Base-by-base conservation (phyloP, 2,888 invertebrate species). In the Phengaris arion region DNA sequence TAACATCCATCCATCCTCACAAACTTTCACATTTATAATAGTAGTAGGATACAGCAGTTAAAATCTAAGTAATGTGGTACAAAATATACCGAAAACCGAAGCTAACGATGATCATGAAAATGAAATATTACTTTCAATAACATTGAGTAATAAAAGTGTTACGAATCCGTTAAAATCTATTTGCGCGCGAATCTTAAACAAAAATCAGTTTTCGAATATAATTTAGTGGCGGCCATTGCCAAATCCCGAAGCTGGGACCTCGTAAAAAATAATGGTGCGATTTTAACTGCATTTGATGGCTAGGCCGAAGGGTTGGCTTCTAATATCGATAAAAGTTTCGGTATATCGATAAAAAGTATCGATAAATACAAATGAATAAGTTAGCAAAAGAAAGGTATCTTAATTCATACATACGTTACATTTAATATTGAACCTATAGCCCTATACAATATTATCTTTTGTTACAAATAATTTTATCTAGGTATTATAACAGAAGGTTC, bases 271-370 rank as follows among this genome's bases (percentile, higher is more conserved):
- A 77, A 80, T 78, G 78, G 79, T 74, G 57, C 77, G 75, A 75
- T 78, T 78, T 82, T 81, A 82, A 82, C 84, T 85, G 83, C 83
- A 81, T 82, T 83, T 83, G 83, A 86, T 84, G 81, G 82, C 78
- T 79, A 80, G 82, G 81, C 85, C 22, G 12, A 52, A 22, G 51
- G 70, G 15, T 10, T 10, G 15, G 7, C 15, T 48, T n/a, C n/a
- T 8, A 3, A 48, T 22, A 51, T 70, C 83, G 68, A 77, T 10
- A 72, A 22, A 68, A 7, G 10, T 68, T 68, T n/a, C 5, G 7
- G 10, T 13, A 13, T 35, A 35, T 35, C 10, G 35, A 45, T 45
- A 45, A 35, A 46, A 68, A 12, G 1, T 22, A 72, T 72, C 51
- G 51, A 59, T 59, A 22, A 59, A 59, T 59, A 59, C 59, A 59